Evolutionary conservation across 2,797 vertebrate genomes (phyloP).

Genomic region (Hephaestus fuliginosus): DNA sequence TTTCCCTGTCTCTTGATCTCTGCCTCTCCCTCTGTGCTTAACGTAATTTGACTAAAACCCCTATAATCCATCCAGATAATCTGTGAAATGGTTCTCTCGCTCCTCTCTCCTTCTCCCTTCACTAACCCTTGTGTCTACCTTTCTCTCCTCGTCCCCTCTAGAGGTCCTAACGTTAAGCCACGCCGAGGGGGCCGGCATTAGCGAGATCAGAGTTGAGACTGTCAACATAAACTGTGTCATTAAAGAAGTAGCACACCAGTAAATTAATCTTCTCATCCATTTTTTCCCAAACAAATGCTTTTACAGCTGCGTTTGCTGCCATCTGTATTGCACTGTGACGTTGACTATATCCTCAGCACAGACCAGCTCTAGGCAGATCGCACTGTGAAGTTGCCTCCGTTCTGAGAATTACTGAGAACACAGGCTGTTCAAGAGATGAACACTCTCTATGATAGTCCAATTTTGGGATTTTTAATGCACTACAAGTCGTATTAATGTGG

Average conservation of each 20-base stretch:
- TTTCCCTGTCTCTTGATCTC: conserved; percentile 85
- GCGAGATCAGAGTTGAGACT: conserved; percentile 72
- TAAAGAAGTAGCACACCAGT: conserved; percentile 82
- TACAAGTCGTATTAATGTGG: conserved; percentile 33
- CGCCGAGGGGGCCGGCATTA: conserved; percentile 67
- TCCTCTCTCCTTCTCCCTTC: conserved; percentile 81
- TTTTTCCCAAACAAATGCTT: conserved; percentile 84
- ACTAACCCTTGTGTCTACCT: conserved; percentile 83
- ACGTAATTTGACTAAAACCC: conserved; percentile 89
- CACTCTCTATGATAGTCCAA: conserved; percentile 43
- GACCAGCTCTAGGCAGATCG: conserved; percentile 29
- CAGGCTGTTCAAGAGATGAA: conserved; percentile 47
- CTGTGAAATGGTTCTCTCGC: conserved; percentile 87
- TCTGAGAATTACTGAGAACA: conserved; percentile 57
- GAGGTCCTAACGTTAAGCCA: conserved; percentile 74
- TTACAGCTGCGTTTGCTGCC: conserved; percentile 64
- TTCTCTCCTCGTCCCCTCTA: conserved; percentile 70
- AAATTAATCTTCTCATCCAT: conserved; percentile 84
- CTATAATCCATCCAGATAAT: conserved; percentile 89
- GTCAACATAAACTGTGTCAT: conserved; percentile 80
- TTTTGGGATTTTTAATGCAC: conserved; percentile 58
- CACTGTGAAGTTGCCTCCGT: conserved; percentile 43
- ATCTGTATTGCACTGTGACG: conserved; percentile 72
- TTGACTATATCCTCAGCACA: conserved; percentile 35
- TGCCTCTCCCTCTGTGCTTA: conserved; percentile 87